Evolutionary conservation across 2,113 vertebrate genomes (phyloP).

Genomic region (Pholis gunnellus): DNA sequence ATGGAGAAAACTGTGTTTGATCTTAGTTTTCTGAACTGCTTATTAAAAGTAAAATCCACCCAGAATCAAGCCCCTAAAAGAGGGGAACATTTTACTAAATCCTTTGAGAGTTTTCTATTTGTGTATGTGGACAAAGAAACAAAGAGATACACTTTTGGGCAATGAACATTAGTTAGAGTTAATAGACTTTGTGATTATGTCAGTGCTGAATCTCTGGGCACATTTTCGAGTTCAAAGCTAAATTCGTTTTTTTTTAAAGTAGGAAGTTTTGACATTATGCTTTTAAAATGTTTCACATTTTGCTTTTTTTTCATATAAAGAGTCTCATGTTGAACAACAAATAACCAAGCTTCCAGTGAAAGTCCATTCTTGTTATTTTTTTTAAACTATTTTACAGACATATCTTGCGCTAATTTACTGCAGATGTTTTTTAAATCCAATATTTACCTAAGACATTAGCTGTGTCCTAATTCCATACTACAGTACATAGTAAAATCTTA

Average conservation of each 20-base stretch:
- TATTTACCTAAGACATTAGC: background rate
- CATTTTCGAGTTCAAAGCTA: conserved; percentile 7
- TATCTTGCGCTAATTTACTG: background rate
- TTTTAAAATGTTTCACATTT: background rate
- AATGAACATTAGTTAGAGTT: background rate
- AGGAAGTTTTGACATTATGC: background rate
- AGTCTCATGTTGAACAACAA: background rate
- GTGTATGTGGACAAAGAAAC: conserved; percentile 16
- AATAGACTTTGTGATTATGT: conserved; percentile 24
- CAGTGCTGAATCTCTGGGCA: background rate
- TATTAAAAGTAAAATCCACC: conserved; percentile 55
- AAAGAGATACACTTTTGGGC: background rate
- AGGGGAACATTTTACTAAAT: conserved; percentile 13
- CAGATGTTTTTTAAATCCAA: background rate
- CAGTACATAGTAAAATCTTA: background rate
- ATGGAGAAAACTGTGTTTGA: conserved; percentile 17
- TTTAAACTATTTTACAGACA: background rate
- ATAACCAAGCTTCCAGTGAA: background rate
- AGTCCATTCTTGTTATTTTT: background rate
- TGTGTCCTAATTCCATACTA: conserved; percentile 10
- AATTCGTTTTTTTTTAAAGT: conserved; percentile 18
- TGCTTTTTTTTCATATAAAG: background rate
- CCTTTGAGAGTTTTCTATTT: conserved; percentile 10
- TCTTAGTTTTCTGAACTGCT: conserved; percentile 28
- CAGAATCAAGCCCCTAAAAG: conserved; percentile 16